These are phyloP conservation scores for Drosophila nasuta DNA, from an alignment of 1,140 invertebrate species.

Conservation along the genomic window DNA sequence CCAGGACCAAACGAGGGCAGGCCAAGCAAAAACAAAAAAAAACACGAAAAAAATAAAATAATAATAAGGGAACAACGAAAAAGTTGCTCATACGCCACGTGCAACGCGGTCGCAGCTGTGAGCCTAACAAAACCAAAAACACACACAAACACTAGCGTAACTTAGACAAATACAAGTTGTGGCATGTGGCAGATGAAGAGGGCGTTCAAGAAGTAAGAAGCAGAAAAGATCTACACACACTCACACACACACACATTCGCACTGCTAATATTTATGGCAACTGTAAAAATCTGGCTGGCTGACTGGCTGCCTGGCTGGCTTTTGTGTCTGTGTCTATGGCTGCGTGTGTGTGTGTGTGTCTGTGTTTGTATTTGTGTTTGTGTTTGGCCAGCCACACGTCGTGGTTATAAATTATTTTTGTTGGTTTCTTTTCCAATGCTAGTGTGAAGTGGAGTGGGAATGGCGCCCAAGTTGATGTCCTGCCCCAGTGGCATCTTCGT, in stretches of 20 bases:
- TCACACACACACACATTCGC: constrained; percentile 23
- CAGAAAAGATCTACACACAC: constrained; percentile 1
- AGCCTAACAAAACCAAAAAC: constrained; percentile 59
- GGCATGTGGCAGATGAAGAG: constrained; percentile 6
- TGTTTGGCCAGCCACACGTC: constrained; percentile 80
- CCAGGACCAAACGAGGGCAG: constrained; percentile 41
- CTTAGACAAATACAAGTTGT: constrained; percentile 41
- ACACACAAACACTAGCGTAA: constrained; percentile 23
- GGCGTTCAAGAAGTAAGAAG: constrained; percentile 7
- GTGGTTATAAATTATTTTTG: constrained; percentile 81
- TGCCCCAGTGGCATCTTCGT: constrained; percentile 19
- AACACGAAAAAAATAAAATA: constrained; percentile 27
- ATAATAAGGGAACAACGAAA: constrained; percentile 53
- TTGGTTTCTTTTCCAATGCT: constrained; percentile 25
- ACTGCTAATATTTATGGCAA: constrained; percentile 58
- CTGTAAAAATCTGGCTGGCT: constrained; percentile 77
- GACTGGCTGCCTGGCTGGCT: not conserved
- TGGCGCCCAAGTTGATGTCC: constrained; percentile 26
- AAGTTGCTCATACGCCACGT: constrained; percentile 78
- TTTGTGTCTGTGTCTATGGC: not conserved
- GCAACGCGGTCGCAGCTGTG: constrained; percentile 71
- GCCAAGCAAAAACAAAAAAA: constrained; percentile 9
- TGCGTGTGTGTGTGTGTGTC: constrained; percentile 34
- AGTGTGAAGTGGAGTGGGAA: not conserved
- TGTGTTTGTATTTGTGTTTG: constrained; percentile 41